A percentile compares a stretch with the other conserved stretches of the same genome.
phyloP scores from a whole-genome alignment of 2,888 invertebrate genomes.

The Marronus borbonicus region DNA sequence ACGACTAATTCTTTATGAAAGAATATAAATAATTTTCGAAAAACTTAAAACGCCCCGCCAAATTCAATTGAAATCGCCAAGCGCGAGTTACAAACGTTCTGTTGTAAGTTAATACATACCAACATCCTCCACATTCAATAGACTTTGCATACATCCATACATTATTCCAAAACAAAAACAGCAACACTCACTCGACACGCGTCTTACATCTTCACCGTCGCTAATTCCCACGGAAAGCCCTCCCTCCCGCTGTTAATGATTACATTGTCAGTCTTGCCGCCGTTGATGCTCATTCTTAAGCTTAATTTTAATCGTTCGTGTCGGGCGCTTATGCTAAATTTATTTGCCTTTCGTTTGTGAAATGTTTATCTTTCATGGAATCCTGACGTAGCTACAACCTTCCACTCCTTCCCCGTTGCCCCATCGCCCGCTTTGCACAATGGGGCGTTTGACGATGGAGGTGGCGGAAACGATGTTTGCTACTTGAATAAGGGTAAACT shows the following conservation, averaged over 20 bases:
- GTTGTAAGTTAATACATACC: too few relatives aligned
- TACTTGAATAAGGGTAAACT: not conserved
- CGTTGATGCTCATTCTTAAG: constrained; percentile 29
- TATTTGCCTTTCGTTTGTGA: constrained; percentile 33
- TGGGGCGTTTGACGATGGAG: constrained; percentile 22
- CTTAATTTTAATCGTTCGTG: constrained; percentile 29
- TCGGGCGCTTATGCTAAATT: constrained; percentile 18
- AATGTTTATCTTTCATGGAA: constrained; percentile 38
- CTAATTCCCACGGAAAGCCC: constrained; percentile 2
- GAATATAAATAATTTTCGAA: too few relatives aligned
- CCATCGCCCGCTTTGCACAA: not conserved
- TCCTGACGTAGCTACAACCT: not conserved
- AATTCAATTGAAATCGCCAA: too few relatives aligned
- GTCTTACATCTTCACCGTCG: not conserved
- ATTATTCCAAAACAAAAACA: not conserved
- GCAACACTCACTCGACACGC: not conserved
- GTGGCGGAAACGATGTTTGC: not conserved
- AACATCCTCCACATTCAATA: too few relatives aligned
- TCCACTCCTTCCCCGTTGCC: not conserved
- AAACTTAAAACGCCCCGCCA: too few relatives aligned
- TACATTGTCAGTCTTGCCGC: constrained; percentile 33
- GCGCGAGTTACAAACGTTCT: too few relatives aligned
- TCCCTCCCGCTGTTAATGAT: constrained; percentile 14
- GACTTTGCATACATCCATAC: too few relatives aligned
- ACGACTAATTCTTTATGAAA: too few relatives aligned